These are phyloP conservation scores for Cynocephalus volans DNA, from an alignment of 2,113 vertebrate genomes.

Conservation along the genomic window DNA sequence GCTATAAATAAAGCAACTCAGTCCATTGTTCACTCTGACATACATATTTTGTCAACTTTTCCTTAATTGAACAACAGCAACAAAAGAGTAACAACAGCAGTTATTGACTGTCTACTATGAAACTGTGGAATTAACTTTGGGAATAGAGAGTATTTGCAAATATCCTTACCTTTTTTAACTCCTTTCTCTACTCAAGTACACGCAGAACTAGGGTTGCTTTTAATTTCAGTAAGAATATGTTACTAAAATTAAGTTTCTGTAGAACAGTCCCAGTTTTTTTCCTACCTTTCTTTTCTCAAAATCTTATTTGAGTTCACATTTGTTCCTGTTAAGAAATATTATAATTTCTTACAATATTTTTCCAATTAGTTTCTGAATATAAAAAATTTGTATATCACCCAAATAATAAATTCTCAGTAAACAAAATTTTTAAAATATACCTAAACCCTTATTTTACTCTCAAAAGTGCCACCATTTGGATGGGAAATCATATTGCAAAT, in stretches of 20 bases:
- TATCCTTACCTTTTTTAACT: not conserved
- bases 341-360: not conserved
- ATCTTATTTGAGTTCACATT: not conserved
- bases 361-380: not conserved
- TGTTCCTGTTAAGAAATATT: not conserved
- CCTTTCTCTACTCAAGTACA: not conserved
- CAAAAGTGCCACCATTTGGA: not conserved
- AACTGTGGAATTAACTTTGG: not conserved
- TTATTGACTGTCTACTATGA: not conserved
- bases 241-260: not conserved
- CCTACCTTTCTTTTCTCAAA: not conserved
- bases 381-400: not conserved
- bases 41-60: not conserved
- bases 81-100: not conserved
- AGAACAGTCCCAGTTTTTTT: not conserved
- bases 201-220: not conserved
- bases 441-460: not conserved
- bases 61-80: not conserved
- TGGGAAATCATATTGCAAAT: not conserved
- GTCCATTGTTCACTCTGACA: not conserved
- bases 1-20: not conserved
- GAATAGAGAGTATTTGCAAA: not conserved
- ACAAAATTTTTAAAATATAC: not conserved
- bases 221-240: no score
- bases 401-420: not conserved